A percentile compares a stretch with the other conserved stretches of the same genome.
Conservation (phyloP, 2,113 vertebrate genomes). For the Aegotheles bennettii region DNA sequence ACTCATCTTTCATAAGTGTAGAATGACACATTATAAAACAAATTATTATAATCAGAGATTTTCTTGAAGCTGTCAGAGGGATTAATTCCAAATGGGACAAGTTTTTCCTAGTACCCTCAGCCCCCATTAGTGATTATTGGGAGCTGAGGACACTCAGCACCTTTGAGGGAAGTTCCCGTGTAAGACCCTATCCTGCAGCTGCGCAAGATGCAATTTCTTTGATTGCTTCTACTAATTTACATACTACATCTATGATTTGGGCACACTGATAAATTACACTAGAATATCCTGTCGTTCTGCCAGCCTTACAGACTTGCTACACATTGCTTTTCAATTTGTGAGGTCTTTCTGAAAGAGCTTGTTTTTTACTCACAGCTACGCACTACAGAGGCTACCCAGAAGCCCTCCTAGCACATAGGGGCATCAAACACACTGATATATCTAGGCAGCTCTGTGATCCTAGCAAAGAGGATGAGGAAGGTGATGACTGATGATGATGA, state of each 20-base stretch:
- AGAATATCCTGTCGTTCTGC: not conserved
- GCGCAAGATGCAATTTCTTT: conserved; percentile 9
- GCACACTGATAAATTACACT: not conserved
- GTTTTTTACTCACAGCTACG: not conserved
- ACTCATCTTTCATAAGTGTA: conserved; percentile 54
- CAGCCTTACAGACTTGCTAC: not conserved
- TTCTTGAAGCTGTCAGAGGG: conserved; percentile 45
- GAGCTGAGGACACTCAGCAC: conserved; percentile 29
- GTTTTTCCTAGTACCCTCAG: conserved; percentile 3
- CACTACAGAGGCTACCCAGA: not conserved
- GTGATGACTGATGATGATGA: not conserved
- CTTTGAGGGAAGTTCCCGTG: not conserved
- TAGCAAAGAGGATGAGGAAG: not conserved
- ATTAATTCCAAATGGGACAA: conserved; percentile 36
- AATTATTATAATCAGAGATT: conserved; percentile 67
- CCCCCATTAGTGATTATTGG: not conserved
- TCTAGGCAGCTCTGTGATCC: not conserved
- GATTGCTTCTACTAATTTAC: conserved; percentile 28
- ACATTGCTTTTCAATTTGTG: not conserved
- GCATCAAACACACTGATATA: not conserved
- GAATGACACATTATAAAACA: conserved; percentile 59
- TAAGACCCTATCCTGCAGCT: conserved; percentile 12
- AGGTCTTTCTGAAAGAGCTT: not conserved
- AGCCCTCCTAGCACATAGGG: not conserved
- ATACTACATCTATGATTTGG: not conserved